These are phyloP conservation scores for Bibio marci DNA, from an alignment of 2,888 invertebrate species.

Conservation along the genomic window DNA sequence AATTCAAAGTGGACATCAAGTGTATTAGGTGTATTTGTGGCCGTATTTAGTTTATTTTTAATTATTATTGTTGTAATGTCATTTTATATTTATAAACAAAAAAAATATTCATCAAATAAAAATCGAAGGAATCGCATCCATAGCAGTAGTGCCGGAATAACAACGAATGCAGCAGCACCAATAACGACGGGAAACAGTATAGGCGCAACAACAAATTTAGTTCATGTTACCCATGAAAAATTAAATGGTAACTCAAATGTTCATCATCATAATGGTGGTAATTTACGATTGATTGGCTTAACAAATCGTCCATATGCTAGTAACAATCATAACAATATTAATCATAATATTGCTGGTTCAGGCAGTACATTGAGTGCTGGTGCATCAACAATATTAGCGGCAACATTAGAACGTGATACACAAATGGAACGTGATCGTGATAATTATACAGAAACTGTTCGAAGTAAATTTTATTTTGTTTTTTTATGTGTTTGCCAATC, in stretches of 20 bases:
- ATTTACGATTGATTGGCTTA: not conserved
- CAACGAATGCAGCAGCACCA: too few relatives aligned
- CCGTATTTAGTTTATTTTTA: conserved; percentile 52
- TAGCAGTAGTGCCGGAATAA: conserved; percentile 18
- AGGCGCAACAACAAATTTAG: conserved; percentile 26
- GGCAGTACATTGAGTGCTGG: conserved; percentile 38
- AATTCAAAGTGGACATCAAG: conserved; percentile 29
- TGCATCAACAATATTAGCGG: conserved; percentile 41
- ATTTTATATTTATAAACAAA: conserved; percentile 58
- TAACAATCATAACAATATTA: conserved; percentile 18
- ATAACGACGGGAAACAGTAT: conserved; percentile 13
- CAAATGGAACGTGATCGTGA: conserved; percentile 26
- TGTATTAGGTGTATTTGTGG: conserved; percentile 42
- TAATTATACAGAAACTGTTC: conserved; percentile 36
- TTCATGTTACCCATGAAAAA: conserved; percentile 23
- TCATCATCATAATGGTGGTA: not conserved
- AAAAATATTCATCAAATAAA: conserved; percentile 19
- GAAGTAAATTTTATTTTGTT: conserved; percentile 33
- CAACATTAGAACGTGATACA: conserved; percentile 29
- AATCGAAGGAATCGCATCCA: conserved; percentile 24
- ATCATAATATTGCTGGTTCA: conserved; percentile 29
- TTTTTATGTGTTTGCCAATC: not conserved
- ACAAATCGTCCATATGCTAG: not conserved
- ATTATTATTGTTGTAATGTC: conserved; percentile 58
- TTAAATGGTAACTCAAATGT: conserved; percentile 9